Percentiles rank a stretch among this genome's conserved stretches.
phyloP scores from a whole-genome alignment of 2,113 vertebrate species.

The Machaerirhynchus nigripectus region DNA sequence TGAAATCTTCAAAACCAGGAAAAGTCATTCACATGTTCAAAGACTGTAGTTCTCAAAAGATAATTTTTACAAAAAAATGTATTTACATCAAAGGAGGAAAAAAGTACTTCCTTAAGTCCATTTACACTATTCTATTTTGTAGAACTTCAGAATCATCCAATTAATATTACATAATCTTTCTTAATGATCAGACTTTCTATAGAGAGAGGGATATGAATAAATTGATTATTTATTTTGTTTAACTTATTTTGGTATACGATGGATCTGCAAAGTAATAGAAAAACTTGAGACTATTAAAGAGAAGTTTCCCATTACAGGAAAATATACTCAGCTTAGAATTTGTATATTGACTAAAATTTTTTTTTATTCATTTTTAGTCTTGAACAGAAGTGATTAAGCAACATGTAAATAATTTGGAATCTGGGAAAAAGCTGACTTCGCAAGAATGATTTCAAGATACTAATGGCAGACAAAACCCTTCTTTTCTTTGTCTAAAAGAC shows the following conservation, averaged over 20 bases:
- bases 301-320: background rate
- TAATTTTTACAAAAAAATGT: background rate
- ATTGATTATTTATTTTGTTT: background rate
- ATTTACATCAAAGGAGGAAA: background rate
- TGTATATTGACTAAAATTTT: background rate
- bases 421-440: background rate
- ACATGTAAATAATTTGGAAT: background rate
- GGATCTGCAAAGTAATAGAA: background rate
- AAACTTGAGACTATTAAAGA: background rate
- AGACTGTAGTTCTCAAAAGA: background rate
- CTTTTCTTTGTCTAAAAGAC: background rate
- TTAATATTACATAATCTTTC: background rate
- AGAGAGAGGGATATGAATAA: background rate
- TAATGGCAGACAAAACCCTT: background rate
- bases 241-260: background rate
- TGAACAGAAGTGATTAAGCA: background rate
- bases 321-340: background rate
- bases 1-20: constrained; percentile 10
- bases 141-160: background rate
- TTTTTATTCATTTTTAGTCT: background rate
- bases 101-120: background rate
- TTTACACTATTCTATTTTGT: background rate
- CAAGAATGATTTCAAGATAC: background rate
- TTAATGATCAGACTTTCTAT: background rate
- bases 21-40: background rate